These are phyloP conservation scores for Trididemnum nubilum DNA, from an alignment of 23 tunicate genomes.

Conservation along the genomic window DNA sequence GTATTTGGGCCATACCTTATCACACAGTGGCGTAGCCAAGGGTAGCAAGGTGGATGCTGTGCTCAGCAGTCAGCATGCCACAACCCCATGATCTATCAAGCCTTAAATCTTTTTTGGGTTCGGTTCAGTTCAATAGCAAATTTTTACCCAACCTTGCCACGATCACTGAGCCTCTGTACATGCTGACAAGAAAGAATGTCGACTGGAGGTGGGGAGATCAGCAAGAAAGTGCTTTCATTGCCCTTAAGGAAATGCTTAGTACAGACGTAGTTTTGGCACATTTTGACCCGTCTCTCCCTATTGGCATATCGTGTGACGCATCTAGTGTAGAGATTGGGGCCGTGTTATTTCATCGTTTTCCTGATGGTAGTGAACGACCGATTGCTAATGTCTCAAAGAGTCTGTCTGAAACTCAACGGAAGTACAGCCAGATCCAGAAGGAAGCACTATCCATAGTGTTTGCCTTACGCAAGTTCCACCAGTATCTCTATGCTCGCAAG, in stretches of 20 bases:
- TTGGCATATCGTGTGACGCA: constrained; percentile 17
- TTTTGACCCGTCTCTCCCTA: constrained; percentile 15
- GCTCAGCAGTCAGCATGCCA: constrained; percentile 35
- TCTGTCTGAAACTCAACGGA: constrained; percentile 16
- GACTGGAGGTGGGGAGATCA: constrained; percentile 23
- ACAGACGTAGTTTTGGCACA: constrained; percentile 16
- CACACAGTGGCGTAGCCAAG: constrained; percentile 20
- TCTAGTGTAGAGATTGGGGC: constrained; percentile 23
- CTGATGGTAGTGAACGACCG: constrained; percentile 31
- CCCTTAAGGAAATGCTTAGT: constrained; percentile 8
- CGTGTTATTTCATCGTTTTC: constrained; percentile 32
- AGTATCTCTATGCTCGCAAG: no score
- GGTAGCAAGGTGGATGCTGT: constrained; percentile 40
- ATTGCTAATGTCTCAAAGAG: constrained; percentile 30
- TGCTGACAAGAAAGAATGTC: not conserved
- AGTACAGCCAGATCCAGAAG: constrained; percentile 37
- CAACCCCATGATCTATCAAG: constrained; percentile 13
- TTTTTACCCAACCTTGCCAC: constrained; percentile 28
- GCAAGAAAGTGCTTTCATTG: constrained; percentile 4
- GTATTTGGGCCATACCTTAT: constrained; percentile 35
- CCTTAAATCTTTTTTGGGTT: constrained; percentile 39
- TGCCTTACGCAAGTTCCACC: no score
- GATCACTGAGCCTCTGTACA: constrained; percentile 28
- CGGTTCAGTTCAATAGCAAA: constrained; percentile 39
- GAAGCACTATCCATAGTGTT: constrained; percentile 20